Conservation (phyloP, 1,140 invertebrate genomes). For the Sitodiplosis mosellana region DNA sequence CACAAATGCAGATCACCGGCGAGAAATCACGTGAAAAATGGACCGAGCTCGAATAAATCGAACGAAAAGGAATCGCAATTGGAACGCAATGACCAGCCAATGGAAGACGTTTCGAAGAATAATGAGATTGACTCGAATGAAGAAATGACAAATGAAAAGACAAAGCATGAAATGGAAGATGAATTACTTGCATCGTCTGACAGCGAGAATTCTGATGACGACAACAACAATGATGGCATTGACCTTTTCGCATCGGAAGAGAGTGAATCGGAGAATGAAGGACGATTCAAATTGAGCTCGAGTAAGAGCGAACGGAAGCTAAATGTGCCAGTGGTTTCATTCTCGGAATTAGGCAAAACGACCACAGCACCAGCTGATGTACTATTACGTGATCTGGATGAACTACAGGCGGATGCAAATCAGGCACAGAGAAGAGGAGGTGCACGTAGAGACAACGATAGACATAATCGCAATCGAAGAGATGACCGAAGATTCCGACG, state of each 20-base stretch:
- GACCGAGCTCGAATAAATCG: no score
- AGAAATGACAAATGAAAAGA: not conserved
- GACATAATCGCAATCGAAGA: not conserved
- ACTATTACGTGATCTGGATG: not conserved
- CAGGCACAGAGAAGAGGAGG: not conserved
- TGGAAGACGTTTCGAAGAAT: not conserved
- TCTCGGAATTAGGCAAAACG: not conserved
- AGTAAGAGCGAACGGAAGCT: not conserved
- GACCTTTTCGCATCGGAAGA: slow-evolving; percentile 4
- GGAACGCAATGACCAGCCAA: no score
- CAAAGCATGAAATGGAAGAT: not conserved
- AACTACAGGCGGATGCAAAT: not conserved
- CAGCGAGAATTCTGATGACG: not conserved
- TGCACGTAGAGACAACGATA: not conserved
- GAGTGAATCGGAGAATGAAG: slow-evolving; percentile 5
- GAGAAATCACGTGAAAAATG: no score
- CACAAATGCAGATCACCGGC: no score
- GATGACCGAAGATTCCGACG: not conserved
- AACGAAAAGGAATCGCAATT: no score
- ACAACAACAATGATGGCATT: slow-evolving; percentile 1
- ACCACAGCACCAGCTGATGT: not conserved
- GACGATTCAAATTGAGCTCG: slow-evolving; percentile 2
- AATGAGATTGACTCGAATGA: not conserved
- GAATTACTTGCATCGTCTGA: not conserved
- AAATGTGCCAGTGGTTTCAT: not conserved